Percentiles rank a stretch among this genome's conserved stretches.
phyloP scores from a whole-genome alignment of 2,797 vertebrate genomes.

The Sitta carolinensis region DNA sequence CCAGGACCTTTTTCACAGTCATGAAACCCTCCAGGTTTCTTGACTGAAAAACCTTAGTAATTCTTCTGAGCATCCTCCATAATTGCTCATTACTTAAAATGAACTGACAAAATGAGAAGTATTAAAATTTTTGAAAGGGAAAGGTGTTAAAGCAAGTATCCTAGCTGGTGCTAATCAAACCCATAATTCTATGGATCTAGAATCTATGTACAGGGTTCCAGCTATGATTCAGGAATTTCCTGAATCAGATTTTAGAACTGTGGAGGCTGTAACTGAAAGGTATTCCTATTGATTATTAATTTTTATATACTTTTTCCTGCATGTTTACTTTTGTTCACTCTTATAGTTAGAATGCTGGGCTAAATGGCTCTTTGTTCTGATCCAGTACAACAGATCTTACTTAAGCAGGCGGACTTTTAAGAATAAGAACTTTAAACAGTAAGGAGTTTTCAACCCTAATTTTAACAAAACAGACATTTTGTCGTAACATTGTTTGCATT shows the following conservation, averaged over 20 bases:
- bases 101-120: accelerated
- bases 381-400: neutral
- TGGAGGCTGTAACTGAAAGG: neutral
- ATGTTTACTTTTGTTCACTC: neutral
- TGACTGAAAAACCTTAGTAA: neutral
- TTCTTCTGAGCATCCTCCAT: neutral
- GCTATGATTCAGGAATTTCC: neutral
- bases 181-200: neutral
- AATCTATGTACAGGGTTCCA: neutral
- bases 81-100: neutral
- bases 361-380: neutral
- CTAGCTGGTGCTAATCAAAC: neutral
- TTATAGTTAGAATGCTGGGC: neutral
- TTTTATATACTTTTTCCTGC: neutral
- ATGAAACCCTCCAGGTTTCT: neutral
- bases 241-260: neutral
- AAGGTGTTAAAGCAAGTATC: neutral
- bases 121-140: neutral
- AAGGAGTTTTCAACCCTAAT: neutral
- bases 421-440: neutral
- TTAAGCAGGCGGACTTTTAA: neutral
- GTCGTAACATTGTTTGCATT: neutral
- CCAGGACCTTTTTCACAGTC: neutral
- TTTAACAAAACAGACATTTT: neutral
- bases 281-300: neutral